Conservation (phyloP, 2,888 invertebrate species). For the Metellina segmentata region DNA sequence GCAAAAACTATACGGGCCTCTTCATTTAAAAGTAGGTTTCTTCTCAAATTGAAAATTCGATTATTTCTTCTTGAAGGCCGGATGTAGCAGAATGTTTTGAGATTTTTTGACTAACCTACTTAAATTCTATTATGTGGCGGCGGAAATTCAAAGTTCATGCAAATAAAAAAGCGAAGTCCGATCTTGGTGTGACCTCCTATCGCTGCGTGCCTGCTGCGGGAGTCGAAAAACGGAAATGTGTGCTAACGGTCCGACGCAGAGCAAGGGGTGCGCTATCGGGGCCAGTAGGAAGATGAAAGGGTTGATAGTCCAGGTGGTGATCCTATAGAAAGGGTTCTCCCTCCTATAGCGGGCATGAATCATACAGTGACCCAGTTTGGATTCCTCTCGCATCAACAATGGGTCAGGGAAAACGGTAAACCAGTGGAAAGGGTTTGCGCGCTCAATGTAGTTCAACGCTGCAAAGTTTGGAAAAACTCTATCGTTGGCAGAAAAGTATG, state of each 20-base stretch:
- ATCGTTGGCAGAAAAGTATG: constrained; percentile 38
- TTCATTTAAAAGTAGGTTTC: neutral
- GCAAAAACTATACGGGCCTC: neutral
- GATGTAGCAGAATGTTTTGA: neutral
- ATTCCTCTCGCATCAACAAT: constrained; percentile 57
- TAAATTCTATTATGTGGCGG: constrained; percentile 4
- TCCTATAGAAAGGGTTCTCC: constrained; percentile 43
- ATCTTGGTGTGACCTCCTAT: constrained; percentile 28
- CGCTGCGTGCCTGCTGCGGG: constrained; percentile 5
- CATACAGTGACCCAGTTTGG: constrained; percentile 66
- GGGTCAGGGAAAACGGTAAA: constrained; percentile 45
- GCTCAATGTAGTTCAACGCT: constrained; percentile 56
- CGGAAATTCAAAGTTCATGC: constrained; percentile 52
- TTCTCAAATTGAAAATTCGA: neutral
- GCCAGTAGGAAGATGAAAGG: constrained; percentile 71
- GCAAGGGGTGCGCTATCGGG: constrained; percentile 51
- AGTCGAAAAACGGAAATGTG: constrained; percentile 28
- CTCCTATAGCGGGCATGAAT: constrained; percentile 55
- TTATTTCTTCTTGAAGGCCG: neutral
- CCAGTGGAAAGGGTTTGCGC: neutral
- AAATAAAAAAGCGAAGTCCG: constrained; percentile 2
- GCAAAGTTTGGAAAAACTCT: constrained; percentile 21
- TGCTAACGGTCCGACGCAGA: constrained; percentile 52
- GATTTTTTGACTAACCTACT: constrained; percentile 57
- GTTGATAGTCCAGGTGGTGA: constrained; percentile 68